These are phyloP conservation scores for Daubentonia madagascariensis DNA, from an alignment of 2,113 vertebrate genomes.

Conservation along the genomic window DNA sequence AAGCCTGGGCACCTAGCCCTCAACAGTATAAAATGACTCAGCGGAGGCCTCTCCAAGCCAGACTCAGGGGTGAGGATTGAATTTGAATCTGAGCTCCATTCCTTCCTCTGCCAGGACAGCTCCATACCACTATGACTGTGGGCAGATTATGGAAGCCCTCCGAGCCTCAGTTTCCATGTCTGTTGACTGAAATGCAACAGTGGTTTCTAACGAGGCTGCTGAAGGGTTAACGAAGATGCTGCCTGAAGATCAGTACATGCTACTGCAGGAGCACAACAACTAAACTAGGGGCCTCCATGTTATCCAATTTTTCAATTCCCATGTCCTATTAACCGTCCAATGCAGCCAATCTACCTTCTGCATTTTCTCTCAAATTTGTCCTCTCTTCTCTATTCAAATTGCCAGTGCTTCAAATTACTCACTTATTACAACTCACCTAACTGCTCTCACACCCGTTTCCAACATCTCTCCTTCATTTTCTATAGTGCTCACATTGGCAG, in stretches of 20 bases:
- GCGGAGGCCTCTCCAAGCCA: neutral
- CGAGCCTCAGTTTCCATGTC: neutral
- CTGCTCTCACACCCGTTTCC: too few relatives aligned
- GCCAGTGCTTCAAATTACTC: neutral
- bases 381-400: neutral
- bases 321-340: neutral
- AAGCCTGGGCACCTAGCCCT: neutral
- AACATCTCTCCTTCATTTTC: neutral
- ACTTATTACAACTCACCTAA: neutral
- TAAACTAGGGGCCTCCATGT: rapidly evolving
- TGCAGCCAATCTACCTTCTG: neutral
- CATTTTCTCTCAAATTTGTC: neutral
- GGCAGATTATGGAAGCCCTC: rapidly evolving
- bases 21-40: too few relatives aligned
- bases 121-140: rapidly evolving
- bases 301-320: rapidly evolving
- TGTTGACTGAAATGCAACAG: neutral
- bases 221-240: neutral
- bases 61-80: neutral
- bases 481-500: too few relatives aligned
- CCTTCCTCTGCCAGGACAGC: neutral
- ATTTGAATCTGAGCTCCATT: neutral
- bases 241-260: rapidly evolving
- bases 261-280: neutral
- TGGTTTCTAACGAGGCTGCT: neutral